phyloP scores from a whole-genome alignment of 2,888 invertebrate genomes.

The Drosophila bunnanda region DNA sequence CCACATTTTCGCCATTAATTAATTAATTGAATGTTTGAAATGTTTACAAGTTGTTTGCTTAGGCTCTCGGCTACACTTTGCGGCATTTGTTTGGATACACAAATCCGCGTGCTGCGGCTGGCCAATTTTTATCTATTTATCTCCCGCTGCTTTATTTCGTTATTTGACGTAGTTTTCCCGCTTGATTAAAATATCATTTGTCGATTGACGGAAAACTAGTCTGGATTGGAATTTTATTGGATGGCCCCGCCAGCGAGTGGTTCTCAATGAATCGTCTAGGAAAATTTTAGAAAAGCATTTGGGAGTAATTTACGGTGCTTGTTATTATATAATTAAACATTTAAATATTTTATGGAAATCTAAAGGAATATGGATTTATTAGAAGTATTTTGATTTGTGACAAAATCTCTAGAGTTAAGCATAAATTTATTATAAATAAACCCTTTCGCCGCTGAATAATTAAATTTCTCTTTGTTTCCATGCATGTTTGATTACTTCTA shows the following conservation, averaged over 20 bases:
- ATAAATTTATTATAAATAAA: no score
- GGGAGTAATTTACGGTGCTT: background rate
- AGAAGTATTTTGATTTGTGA: background rate
- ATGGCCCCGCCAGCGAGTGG: conserved; percentile 1
- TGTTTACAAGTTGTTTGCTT: conserved; percentile 69
- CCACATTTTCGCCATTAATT: conserved; percentile 75
- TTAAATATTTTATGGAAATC: background rate
- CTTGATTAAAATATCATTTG: conserved; percentile 73
- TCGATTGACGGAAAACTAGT: conserved; percentile 38
- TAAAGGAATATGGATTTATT: background rate
- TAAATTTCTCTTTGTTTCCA: no score
- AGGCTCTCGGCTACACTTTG: conserved; percentile 20
- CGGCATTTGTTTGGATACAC: conserved; percentile 36
- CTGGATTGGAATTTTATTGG: conserved; percentile 24
- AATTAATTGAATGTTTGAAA: conserved; percentile 72
- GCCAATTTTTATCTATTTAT: conserved; percentile 78
- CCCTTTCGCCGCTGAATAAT: background rate
- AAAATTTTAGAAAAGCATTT: background rate
- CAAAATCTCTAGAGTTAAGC: no score
- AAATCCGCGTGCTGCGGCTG: conserved; percentile 11
- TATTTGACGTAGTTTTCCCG: conserved; percentile 75
- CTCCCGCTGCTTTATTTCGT: conserved; percentile 77
- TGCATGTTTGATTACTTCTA: no score
- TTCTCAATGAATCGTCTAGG: background rate
- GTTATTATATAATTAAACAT: background rate